phyloP scores from a whole-genome alignment of 2,797 vertebrate genomes.

The Furcifer pardalis region DNA sequence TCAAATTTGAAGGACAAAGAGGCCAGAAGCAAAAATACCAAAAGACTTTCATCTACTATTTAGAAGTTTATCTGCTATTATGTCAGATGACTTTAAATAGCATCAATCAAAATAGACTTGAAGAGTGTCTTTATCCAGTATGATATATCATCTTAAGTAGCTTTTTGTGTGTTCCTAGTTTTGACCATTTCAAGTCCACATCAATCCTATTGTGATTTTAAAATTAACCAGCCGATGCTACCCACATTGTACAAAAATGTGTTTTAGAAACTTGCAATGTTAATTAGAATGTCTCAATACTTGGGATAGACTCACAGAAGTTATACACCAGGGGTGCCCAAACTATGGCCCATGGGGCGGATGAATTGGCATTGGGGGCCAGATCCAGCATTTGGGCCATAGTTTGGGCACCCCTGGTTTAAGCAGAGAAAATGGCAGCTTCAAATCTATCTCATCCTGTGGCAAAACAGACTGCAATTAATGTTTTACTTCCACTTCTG shows the following conservation, averaged over 20 bases:
- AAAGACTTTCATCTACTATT: constrained; percentile 32
- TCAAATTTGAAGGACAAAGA: constrained; percentile 29
- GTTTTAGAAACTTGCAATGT: too few relatives aligned
- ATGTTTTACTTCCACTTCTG: too few relatives aligned
- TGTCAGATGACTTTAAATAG: constrained; percentile 34
- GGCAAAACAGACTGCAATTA: too few relatives aligned
- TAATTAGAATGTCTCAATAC: too few relatives aligned
- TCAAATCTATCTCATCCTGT: too few relatives aligned
- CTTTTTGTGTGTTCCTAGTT: rapidly evolving
- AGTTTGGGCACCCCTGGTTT: too few relatives aligned
- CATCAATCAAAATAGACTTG: constrained; percentile 27
- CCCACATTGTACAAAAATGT: not conserved
- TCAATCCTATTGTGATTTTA: not conserved
- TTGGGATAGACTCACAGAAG: too few relatives aligned
- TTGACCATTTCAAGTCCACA: not conserved
- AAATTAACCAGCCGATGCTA: not conserved
- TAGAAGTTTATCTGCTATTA: constrained; percentile 1
- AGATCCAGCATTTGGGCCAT: too few relatives aligned
- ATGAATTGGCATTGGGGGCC: too few relatives aligned
- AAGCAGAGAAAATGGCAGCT: too few relatives aligned
- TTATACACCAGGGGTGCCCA: too few relatives aligned
- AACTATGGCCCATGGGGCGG: too few relatives aligned
- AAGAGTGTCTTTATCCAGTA: not conserved
- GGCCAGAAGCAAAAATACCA: constrained; percentile 2
- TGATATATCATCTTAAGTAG: not conserved